These are phyloP conservation scores for Trematomus bernacchii DNA, from an alignment of 2,797 vertebrate species.

Conservation along the genomic window DNA sequence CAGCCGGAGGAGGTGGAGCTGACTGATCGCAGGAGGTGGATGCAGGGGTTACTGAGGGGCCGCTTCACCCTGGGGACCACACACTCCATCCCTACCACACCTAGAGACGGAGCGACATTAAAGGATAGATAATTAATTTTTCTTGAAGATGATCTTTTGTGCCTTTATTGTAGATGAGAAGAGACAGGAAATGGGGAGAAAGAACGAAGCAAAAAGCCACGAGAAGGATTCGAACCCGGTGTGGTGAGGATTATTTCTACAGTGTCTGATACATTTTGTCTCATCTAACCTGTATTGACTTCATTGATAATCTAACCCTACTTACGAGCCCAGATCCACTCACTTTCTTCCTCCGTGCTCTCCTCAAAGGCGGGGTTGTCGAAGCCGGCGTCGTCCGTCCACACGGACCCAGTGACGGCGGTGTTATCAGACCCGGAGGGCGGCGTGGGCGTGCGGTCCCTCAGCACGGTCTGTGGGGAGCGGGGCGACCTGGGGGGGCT, in stretches of 20 bases:
- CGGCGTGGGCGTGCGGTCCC: slow-evolving; percentile 82
- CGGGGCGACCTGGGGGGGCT: slow-evolving; percentile 85
- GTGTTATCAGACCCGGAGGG: slow-evolving; percentile 73
- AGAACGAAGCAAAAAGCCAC: too few relatives aligned
- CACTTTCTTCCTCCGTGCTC: slow-evolving; percentile 91
- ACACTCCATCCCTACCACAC: slow-evolving; percentile 79
- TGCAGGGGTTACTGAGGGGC: slow-evolving; percentile 83
- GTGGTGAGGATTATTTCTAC: neutral
- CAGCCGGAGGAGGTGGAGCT: slow-evolving; percentile 84
- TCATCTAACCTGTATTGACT: neutral
- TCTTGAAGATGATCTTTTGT: too few relatives aligned
- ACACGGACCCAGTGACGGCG: slow-evolving; percentile 80
- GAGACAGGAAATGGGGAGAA: too few relatives aligned
- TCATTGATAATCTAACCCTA: neutral
- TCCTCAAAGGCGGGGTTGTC: slow-evolving; percentile 98
- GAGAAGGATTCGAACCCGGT: too few relatives aligned
- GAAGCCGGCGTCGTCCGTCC: slow-evolving; percentile 90
- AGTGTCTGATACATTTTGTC: neutral
- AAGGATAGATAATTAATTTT: slow-evolving; percentile 10
- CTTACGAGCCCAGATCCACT: slow-evolving; percentile 61
- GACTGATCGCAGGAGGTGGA: slow-evolving; percentile 78
- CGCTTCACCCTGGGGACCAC: slow-evolving; percentile 77
- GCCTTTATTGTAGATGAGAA: too few relatives aligned
- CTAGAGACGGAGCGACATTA: slow-evolving; percentile 53
- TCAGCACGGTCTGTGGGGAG: slow-evolving; percentile 87